These are phyloP conservation scores for Saccostrea echinata DNA, from an alignment of 1,140 invertebrate species.

Conservation along the genomic window DNA sequence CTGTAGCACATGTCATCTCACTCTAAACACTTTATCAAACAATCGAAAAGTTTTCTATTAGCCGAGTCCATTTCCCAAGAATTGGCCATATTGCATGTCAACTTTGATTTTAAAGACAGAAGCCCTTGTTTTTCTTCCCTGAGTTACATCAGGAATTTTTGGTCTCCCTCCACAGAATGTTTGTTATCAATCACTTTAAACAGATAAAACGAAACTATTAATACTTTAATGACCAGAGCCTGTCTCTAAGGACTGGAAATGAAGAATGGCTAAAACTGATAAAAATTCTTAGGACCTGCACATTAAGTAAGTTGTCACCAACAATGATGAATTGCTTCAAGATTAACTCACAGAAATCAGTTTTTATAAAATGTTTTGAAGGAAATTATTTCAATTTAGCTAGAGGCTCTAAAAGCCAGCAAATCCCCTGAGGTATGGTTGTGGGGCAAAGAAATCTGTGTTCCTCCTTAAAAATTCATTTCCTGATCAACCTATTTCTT, in stretches of 20 bases:
- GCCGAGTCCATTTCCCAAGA: neutral
- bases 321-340: conserved; percentile 15
- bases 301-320: neutral
- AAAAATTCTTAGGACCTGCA: conserved; percentile 17
- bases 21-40: conserved; percentile 15
- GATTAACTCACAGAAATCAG: conserved; percentile 14
- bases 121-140: conserved; percentile 1
- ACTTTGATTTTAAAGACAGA: conserved; percentile 30
- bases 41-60: neutral
- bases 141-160: neutral
- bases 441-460: neutral
- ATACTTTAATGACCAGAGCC: conserved; percentile 14
- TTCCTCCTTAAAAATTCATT: conserved; percentile 3
- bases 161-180: neutral
- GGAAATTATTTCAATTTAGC: conserved; percentile 28
- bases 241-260: neutral
- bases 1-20: conserved; percentile 21
- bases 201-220: conserved; percentile 25
- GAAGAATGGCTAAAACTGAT: neutral
- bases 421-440: neutral
- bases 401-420: neutral
- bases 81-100: conserved; percentile 23
- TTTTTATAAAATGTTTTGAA: conserved; percentile 7
- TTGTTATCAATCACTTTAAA: conserved; percentile 30
- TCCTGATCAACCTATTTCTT: neutral